Conservation (phyloP, 2,797 vertebrate genomes). For the Karalla daura region DNA sequence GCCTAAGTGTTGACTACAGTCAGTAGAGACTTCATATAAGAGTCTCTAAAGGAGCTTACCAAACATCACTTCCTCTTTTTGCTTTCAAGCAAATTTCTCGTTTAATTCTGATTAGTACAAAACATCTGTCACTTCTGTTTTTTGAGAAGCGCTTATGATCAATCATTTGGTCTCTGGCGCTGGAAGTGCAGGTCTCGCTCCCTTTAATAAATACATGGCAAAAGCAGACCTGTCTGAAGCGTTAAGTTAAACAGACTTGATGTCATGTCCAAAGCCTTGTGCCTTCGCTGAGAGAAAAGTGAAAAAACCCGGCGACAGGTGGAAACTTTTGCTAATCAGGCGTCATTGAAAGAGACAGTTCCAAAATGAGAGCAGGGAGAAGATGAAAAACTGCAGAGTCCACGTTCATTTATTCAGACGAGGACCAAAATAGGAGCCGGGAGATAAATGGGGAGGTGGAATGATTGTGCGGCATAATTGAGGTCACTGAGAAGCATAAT, state of each 20-base stretch:
- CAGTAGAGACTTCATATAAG: not conserved
- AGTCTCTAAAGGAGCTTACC: not conserved
- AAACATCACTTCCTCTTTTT: not conserved
- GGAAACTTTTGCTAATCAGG: not conserved
- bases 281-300: not conserved
- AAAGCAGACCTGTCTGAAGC: not conserved
- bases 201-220: not conserved
- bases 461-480: slow-evolving; percentile 43
- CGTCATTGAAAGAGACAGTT: not conserved
- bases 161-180: not conserved
- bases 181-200: not conserved
- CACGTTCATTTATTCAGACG: not conserved
- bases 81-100: not conserved
- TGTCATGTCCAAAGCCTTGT: not conserved
- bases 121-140: not conserved
- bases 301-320: not conserved
- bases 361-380: not conserved
- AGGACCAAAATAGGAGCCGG: not conserved
- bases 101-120: not conserved
- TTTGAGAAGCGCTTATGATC: not conserved
- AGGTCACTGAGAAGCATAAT: slow-evolving; percentile 40
- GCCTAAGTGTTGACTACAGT: no score
- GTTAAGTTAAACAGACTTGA: not conserved
- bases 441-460: slow-evolving; percentile 21
- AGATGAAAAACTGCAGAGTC: not conserved